Conservation (phyloP, 2,888 invertebrate genomes). For the Imbricaverruca yamaguchii region DNA sequence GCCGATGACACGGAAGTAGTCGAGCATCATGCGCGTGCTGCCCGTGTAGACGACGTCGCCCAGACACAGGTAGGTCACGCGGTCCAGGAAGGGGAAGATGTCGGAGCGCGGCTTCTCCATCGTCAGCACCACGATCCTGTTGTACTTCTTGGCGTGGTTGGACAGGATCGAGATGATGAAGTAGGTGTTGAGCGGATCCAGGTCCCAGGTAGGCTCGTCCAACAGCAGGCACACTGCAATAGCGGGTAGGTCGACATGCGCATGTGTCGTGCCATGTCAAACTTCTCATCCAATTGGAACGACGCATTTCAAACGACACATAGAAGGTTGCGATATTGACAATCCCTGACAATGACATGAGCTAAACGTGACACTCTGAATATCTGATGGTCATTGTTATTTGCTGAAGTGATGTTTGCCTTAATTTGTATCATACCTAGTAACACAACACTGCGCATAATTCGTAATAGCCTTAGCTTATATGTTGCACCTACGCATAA, state of each 20-base stretch:
- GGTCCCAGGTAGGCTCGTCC: conserved; percentile 89
- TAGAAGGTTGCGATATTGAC: too few species aligned
- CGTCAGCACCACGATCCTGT: conserved; percentile 79
- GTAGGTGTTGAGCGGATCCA: conserved; percentile 92
- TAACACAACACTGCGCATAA: too few species aligned
- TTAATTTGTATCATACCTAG: too few species aligned
- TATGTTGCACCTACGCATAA: too few species aligned
- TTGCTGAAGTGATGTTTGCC: too few species aligned
- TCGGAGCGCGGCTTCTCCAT: conserved; percentile 91
- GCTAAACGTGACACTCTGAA: too few species aligned
- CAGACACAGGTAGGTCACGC: conserved; percentile 76
- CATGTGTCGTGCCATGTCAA: too few species aligned
- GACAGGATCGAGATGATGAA: conserved; percentile 88
- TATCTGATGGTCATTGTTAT: too few species aligned
- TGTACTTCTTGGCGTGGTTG: conserved; percentile 75
- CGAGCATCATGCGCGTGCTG: conserved; percentile 81
- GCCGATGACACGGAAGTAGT: conserved; percentile 90
- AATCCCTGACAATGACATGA: too few species aligned
- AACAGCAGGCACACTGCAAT: conserved; percentile 69
- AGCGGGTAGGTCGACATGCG: not conserved
- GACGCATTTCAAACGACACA: too few species aligned
- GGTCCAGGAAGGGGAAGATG: conserved; percentile 89
- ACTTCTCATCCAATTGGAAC: too few species aligned
- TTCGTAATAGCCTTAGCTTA: too few species aligned
- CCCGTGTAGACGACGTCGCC: conserved; percentile 89